These are phyloP conservation scores for Chironomus striatipennis DNA, from an alignment of 1,140 invertebrate genomes.

Conservation along the genomic window DNA sequence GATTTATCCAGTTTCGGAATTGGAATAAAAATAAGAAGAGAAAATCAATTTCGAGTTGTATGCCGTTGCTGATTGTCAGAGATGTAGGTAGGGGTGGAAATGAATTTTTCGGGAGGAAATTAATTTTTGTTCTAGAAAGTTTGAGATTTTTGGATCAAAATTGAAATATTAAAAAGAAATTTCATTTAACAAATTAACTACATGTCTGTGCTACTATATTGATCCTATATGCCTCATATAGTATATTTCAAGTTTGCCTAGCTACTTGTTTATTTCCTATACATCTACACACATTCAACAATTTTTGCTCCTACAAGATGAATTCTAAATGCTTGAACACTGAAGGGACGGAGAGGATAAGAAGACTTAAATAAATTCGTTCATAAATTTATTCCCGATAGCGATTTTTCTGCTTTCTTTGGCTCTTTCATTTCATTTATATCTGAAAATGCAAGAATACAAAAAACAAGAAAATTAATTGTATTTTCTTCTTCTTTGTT, in stretches of 20 bases:
- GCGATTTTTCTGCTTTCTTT: background rate
- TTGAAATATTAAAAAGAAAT: background rate
- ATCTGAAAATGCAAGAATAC: background rate
- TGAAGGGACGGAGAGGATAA: background rate
- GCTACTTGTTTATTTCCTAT: too few species aligned
- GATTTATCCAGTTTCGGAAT: background rate
- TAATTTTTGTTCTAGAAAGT: too few species aligned
- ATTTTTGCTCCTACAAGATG: too few species aligned
- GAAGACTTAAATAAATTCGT: background rate
- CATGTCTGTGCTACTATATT: too few species aligned
- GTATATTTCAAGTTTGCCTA: too few species aligned
- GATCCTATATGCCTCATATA: too few species aligned
- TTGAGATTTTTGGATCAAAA: background rate
- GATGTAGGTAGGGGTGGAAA: too few species aligned
- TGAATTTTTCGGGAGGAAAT: too few species aligned
- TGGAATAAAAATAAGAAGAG: background rate
- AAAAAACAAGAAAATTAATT: conserved; percentile 18
- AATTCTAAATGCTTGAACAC: background rate
- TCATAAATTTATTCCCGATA: background rate
- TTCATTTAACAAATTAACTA: background rate
- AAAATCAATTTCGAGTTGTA: background rate
- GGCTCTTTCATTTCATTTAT: background rate
- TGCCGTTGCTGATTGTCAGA: background rate
- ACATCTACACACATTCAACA: too few species aligned
- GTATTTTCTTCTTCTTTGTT: background rate